Percentiles rank a stretch among this genome's conserved stretches.
Conservation (phyloP, 2,797 vertebrate species). For the Pelochelys cantorii region DNA sequence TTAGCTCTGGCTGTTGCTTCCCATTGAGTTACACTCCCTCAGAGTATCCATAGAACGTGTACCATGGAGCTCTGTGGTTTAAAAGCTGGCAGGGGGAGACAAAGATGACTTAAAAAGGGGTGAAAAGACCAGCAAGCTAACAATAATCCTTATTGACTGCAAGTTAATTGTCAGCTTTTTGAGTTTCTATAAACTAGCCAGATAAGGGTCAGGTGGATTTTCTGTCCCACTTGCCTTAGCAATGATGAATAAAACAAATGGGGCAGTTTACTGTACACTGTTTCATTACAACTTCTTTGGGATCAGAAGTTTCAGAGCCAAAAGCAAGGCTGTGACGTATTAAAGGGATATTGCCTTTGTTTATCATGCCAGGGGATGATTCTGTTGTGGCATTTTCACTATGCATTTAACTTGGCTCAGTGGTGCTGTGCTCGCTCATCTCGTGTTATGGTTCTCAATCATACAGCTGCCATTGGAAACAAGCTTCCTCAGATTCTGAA, state of each 20-base stretch:
- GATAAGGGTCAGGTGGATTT: conserved; percentile 47
- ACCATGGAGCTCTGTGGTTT: neutral
- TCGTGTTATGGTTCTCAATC: neutral
- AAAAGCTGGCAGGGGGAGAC: neutral
- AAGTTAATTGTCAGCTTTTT: conserved; percentile 44
- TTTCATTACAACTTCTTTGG: conserved; percentile 24
- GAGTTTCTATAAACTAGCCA: conserved; percentile 20
- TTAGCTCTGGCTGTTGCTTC: neutral
- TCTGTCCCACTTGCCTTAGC: conserved; percentile 43
- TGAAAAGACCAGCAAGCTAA: neutral
- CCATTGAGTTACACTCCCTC: rapidly evolving
- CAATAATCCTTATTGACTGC: neutral
- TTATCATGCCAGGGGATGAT: conserved; percentile 15
- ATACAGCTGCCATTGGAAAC: neutral
- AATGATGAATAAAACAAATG: conserved; percentile 41
- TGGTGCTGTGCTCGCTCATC: neutral
- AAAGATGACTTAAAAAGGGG: neutral
- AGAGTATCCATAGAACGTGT: neutral
- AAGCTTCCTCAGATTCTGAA: neutral
- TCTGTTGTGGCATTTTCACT: neutral
- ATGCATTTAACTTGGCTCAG: neutral
- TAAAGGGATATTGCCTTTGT: conserved; percentile 47
- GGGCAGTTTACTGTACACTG: conserved; percentile 11
- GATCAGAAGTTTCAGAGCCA: conserved; percentile 50
- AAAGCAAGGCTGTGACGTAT: neutral